Evolutionary conservation across 2,113 vertebrate species (phyloP), one percentile per base, ranked within the genome.

Genomic region (Phrynosoma platyrhinos): DNA sequence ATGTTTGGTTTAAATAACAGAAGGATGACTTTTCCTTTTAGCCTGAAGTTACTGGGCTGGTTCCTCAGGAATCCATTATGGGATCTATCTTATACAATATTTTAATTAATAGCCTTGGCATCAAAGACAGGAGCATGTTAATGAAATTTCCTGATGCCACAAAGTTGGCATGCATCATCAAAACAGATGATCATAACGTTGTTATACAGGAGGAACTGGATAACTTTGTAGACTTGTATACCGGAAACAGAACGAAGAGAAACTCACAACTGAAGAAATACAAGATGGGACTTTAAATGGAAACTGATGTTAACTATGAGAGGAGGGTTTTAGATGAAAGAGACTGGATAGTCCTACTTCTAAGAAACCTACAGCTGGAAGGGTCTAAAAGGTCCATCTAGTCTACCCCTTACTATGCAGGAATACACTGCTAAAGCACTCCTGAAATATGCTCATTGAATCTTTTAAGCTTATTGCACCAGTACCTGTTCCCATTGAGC

Each of bases 41-140:
- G 42, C 27, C 76, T 58, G 52, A 72, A 79, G 85, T 87, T 55
- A 87, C 85, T 72, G 27, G 69, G 68, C 85, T 80, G 68, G 85
- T 87, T 87, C 78, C 78, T 81, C 78, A 42, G 78, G 85, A 74
- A 87, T 81, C 72, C 69, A 72, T 87, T 87, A 87, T 62, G 78
- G 69, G 85, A 87, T 68, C 66, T 52, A 74, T 62, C 78, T 87
- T 87, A 87, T 81, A 81, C 85, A 81, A 74, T 87, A 58, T 81
- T 87, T 87, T 87, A 87, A 87, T 87, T 87, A 87, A 58, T 81
- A 72, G 85, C 79, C 52, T 80, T 87, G 78, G 85, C 85, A 87
- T 87, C 85, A 87, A 87, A 87, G 85, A 80, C 14, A 72, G 52
- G 78, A 87, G n/a, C 52, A 72, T 74, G 53, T 74, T 81, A 87